Conservation (phyloP, 2,888 invertebrate genomes). For the Cloeon dipterum region DNA sequence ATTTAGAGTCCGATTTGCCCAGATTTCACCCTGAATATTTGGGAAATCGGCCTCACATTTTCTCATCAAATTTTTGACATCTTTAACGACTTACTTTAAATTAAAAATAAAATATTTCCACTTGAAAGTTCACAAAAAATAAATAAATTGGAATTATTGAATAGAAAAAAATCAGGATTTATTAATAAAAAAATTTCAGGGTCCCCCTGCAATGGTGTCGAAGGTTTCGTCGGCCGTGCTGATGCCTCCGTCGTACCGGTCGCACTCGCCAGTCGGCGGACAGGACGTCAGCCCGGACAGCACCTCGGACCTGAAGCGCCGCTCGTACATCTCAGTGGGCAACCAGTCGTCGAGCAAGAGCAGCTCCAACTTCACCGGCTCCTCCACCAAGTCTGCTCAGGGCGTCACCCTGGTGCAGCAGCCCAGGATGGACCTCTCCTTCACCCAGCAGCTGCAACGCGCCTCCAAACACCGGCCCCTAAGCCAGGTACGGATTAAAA, state of each 20-base stretch:
- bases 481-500: too few species aligned
- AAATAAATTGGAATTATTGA: too few species aligned
- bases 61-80: too few species aligned
- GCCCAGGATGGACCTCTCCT: conserved; percentile 33
- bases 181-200: too few species aligned
- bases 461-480: conserved; percentile 38
- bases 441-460: conserved; percentile 77
- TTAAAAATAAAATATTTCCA: too few species aligned
- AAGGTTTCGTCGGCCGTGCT: conserved; percentile 34
- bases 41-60: too few species aligned
- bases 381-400: conserved; percentile 34
- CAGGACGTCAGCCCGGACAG: conserved; percentile 22
- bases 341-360: conserved; percentile 59
- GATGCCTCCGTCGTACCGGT: conserved; percentile 15
- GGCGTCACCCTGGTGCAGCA: conserved; percentile 11
- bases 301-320: conserved; percentile 22
- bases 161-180: too few species aligned
- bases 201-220: conserved; percentile 51
- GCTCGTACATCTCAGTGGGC: conserved; percentile 30
- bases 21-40: too few species aligned
- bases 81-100: too few species aligned
- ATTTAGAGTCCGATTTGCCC: too few species aligned
- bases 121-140: too few species aligned
- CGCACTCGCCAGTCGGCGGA: conserved; percentile 17
- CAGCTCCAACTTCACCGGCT: conserved; percentile 48